Base-by-base conservation (phyloP, 1,140 invertebrate genomes). In the Drosophila arizonae region DNA sequence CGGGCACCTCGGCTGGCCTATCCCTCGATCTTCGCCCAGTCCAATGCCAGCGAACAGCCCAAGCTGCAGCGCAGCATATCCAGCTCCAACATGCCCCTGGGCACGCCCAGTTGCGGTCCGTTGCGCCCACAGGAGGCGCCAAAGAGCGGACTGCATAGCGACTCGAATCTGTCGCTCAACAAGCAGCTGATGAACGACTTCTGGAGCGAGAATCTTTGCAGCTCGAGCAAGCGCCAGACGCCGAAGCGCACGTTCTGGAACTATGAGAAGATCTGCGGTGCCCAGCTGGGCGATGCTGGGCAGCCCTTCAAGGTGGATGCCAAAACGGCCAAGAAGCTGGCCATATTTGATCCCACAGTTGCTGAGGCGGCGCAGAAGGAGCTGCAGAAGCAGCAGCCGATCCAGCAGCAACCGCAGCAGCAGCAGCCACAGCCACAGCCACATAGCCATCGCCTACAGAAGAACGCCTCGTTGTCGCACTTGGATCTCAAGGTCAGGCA, bases 151-250 rank as follows among this genome's bases (percentile, higher is more conserved):
- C 13, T 61, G 24, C 63, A 79, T 15, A 86, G 62, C 28, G 90
- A 90, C n/a, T 92, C 91, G 3, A 91, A 79, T 72, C 39, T 91
- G 4, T 91, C 88, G 4, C 54, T 91, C 0, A 91, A 91, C 50
- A 92, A 92, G 21, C 89, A 92, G 68, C 51, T 87, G n/a, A 81
- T 92, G 78, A 92, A 91, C 58, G 89, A 91, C 11, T 92, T 92
- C 68, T 92, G 91, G 91, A 78, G 77, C 33, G 91, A 92, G 26
- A 92, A 92, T 76, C 58, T 92, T 0, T 79, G 57, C n/a, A 80
- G 81, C 21, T 89, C 87, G 0, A 80, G 89, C 21, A 91, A 91
- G 55, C 82, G 80, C 0, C 90, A 91, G 62, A 91, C 90, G 0
- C 90, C 90, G 0, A 91, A 91, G 51, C 81, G 90, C 2, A 81